phyloP scores from a whole-genome alignment of 2,888 invertebrate species.

The Philonicus albiceps region DNA sequence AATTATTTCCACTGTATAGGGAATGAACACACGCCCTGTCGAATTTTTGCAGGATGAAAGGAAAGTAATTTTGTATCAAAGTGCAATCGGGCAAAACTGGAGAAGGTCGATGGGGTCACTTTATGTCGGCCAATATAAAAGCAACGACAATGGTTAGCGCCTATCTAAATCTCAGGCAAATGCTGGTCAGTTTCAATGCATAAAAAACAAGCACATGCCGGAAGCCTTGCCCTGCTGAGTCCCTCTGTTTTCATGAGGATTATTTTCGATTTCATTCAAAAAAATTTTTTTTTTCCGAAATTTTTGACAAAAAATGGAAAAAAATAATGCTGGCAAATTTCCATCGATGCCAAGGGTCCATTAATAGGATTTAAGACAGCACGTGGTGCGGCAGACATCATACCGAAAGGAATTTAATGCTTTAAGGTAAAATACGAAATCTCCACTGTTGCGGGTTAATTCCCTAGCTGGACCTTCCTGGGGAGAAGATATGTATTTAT shows the following conservation, averaged over 20 bases:
- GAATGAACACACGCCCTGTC: slow-evolving; percentile 1
- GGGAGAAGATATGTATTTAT: not conserved
- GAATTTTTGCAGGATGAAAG: slow-evolving; percentile 7
- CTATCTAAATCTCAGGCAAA: slow-evolving; percentile 22
- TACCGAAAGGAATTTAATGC: not conserved
- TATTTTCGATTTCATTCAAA: not conserved
- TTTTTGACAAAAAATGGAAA: not conserved
- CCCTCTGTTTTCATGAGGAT: not conserved
- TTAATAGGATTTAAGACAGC: slow-evolving; percentile 30
- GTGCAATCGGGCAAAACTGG: not conserved
- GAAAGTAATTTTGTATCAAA: slow-evolving; percentile 30
- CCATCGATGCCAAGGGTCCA: not conserved
- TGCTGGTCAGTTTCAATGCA: slow-evolving; percentile 13
- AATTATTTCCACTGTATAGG: not conserved
- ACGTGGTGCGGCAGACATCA: not conserved
- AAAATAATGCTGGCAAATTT: not conserved
- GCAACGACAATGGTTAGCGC: not conserved
- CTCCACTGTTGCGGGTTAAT: not conserved
- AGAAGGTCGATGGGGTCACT: slow-evolving; percentile 20
- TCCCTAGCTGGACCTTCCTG: not conserved
- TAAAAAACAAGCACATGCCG: slow-evolving; percentile 29
- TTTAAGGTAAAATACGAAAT: not conserved
- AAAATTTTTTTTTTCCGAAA: not conserved
- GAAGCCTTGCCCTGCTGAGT: not conserved
- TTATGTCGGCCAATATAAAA: slow-evolving; percentile 32